Evolutionary conservation across 2,113 vertebrate species (phyloP).

Genomic region (Prunella himalayana): DNA sequence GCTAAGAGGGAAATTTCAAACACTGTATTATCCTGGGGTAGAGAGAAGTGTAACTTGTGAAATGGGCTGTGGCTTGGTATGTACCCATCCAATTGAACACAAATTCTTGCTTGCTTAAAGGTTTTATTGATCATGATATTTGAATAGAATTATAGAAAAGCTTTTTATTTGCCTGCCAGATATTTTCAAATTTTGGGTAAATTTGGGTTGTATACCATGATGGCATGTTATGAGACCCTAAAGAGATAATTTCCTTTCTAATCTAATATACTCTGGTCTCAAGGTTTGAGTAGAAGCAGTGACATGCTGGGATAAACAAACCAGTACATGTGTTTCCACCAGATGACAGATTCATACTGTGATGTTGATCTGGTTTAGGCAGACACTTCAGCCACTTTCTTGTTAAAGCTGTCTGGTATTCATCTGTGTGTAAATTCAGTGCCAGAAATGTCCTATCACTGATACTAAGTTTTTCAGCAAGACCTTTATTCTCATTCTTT

Average conservation of each 20-base stretch:
- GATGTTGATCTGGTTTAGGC: not conserved
- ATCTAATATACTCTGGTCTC: not conserved
- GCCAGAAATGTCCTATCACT: not conserved
- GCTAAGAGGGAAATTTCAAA: not conserved
- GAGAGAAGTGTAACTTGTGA: not conserved
- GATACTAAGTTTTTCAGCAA: not conserved
- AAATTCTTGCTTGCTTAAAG: not conserved
- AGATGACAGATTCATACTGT: not conserved
- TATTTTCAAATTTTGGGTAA: not conserved
- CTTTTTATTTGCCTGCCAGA: not conserved
- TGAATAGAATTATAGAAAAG: not conserved
- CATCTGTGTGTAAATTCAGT: not conserved
- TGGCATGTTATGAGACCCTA: not conserved
- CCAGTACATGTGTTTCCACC: not conserved
- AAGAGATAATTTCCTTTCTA: not conserved
- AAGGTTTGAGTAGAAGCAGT: not conserved
- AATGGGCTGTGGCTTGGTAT: not conserved
- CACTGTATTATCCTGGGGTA: not conserved
- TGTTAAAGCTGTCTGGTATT: not conserved
- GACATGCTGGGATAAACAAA: not conserved
- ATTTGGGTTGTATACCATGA: accelerated
- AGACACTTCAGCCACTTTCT: not conserved
- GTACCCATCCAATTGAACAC: not conserved
- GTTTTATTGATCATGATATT: not conserved
- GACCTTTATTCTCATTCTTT: not conserved